Percentiles rank a stretch among this genome's conserved stretches.
phyloP scores from a whole-genome alignment of 2,797 vertebrate species.

The Ataeniobius toweri region DNA sequence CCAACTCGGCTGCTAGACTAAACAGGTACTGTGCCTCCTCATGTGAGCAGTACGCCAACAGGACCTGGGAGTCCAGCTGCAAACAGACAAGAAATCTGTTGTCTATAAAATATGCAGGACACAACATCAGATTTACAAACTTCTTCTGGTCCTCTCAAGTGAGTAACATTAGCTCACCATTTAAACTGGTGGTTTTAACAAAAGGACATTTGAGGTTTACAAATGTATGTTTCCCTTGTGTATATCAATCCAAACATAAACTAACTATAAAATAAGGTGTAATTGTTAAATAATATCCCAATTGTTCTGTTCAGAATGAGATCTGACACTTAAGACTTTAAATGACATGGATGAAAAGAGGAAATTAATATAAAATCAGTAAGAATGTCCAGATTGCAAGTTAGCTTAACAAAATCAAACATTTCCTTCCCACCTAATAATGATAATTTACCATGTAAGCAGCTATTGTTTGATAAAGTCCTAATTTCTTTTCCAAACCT shows the following conservation, averaged over 20 bases:
- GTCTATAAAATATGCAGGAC: neutral
- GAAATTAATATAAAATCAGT: no score
- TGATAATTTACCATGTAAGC: no score
- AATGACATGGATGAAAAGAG: no score
- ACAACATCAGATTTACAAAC: neutral
- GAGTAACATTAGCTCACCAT: neutral
- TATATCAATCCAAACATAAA: neutral
- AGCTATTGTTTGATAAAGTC: no score
- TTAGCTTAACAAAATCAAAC: no score
- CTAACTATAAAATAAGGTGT: no score
- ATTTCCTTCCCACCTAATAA: no score
- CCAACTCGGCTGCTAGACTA: conserved; percentile 85
- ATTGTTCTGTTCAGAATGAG: neutral
- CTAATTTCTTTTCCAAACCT: no score
- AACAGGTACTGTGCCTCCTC: conserved; percentile 95
- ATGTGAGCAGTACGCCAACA: conserved; percentile 93
- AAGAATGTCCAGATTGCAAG: no score
- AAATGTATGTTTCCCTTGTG: neutral
- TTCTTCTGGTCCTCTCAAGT: neutral
- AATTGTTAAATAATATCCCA: neutral
- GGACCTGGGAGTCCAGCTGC: conserved; percentile 89
- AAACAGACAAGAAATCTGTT: conserved; percentile 5
- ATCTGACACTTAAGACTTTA: neutral
- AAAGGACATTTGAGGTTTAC: neutral
- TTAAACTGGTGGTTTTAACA: neutral